Percentiles rank a stretch among this genome's conserved stretches.
Conservation (phyloP, 2,797 vertebrate genomes). For the Oophaga sylvatica region DNA sequence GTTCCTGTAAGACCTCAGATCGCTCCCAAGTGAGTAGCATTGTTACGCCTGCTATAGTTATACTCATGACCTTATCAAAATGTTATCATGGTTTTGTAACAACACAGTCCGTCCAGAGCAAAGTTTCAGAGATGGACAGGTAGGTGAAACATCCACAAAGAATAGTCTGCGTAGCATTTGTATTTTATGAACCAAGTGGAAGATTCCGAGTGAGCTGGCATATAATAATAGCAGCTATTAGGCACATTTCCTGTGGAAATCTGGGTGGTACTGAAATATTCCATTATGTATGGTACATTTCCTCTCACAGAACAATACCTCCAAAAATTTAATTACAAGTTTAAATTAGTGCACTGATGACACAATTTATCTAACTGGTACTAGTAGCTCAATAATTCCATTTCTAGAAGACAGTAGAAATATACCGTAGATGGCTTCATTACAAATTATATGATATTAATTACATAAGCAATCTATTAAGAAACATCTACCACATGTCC, state of each 20-base stretch:
- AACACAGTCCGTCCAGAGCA: not conserved
- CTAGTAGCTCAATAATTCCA: not conserved
- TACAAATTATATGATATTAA: not conserved
- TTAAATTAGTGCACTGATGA: not conserved
- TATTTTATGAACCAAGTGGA: constrained; percentile 1
- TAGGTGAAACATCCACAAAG: not conserved
- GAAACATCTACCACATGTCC: not conserved
- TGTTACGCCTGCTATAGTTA: not conserved
- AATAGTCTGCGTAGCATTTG: not conserved
- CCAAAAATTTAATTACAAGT: not conserved
- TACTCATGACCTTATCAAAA: not conserved
- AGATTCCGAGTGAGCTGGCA: constrained; percentile 12
- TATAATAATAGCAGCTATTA: constrained; percentile 27
- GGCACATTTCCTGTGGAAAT: constrained; percentile 49
- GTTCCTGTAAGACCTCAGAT: too few relatives aligned
- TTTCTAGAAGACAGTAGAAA: not conserved
- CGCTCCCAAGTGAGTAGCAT: too few relatives aligned
- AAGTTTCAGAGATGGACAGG: not conserved
- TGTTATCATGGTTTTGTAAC: not conserved
- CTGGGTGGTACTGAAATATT: constrained; percentile 34
- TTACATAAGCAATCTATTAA: not conserved
- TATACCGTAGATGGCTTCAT: not conserved
- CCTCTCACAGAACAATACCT: constrained; percentile 37
- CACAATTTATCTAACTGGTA: not conserved
- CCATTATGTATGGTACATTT: constrained; percentile 32